Conservation (phyloP, 2,113 vertebrate species). For the Lonchura striata region DNA sequence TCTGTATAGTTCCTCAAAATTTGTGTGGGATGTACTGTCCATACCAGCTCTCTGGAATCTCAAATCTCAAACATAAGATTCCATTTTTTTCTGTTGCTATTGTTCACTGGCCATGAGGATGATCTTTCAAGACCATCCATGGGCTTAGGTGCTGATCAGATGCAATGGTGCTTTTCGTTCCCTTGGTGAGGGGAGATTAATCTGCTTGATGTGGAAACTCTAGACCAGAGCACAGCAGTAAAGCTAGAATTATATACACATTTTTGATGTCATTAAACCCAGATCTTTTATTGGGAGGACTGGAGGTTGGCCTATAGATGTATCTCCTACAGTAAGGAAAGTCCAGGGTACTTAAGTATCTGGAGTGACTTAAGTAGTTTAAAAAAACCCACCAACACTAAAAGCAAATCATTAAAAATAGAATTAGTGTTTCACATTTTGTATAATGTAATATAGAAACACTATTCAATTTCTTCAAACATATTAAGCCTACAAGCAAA, state of each 20-base stretch:
- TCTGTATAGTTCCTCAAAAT: neutral
- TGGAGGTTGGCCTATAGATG: neutral
- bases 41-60: neutral
- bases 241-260: neutral
- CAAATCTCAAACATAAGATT: neutral
- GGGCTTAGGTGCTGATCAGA: neutral
- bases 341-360: neutral
- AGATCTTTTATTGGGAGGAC: neutral
- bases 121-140: neutral
- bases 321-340: neutral
- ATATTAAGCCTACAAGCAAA: neutral
- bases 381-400: neutral
- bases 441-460: slow-evolving; percentile 7
- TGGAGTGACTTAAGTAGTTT: neutral
- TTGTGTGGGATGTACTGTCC: neutral
- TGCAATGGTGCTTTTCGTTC: neutral
- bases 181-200: neutral
- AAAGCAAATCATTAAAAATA: slow-evolving; percentile 33
- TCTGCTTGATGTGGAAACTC: neutral
- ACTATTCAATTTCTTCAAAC: neutral
- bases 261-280: neutral
- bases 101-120: neutral
- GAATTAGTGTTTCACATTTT: neutral
- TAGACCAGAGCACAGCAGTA: neutral
- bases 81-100: neutral